Percentiles rank a stretch among this genome's conserved stretches.
Conservation (phyloP, 2,888 invertebrate species). For the Meandrusa payeni region DNA sequence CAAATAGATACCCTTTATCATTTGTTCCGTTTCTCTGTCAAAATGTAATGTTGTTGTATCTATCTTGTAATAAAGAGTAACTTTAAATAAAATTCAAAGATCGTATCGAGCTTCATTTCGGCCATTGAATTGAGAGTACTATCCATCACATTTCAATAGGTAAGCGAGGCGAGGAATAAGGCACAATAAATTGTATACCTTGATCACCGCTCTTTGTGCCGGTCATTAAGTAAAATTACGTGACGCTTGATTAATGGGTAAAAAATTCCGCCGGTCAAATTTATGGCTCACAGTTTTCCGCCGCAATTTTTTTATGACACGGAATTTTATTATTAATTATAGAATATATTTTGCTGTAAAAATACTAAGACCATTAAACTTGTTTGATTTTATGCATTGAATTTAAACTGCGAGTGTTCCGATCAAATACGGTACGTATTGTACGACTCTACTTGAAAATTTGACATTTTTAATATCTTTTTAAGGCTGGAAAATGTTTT, state of each 20-base stretch:
- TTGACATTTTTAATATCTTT: too few species aligned
- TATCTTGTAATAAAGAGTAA: too few species aligned
- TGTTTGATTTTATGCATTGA: too few species aligned
- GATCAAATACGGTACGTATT: too few species aligned
- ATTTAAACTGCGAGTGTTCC: too few species aligned
- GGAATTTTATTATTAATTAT: slow-evolving; percentile 5
- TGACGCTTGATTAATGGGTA: slow-evolving; percentile 18
- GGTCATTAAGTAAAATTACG: slow-evolving; percentile 24
- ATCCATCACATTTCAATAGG: slow-evolving; percentile 15
- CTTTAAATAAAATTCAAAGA: neutral
- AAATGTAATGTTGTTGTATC: too few species aligned
- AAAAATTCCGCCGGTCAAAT: slow-evolving; percentile 18
- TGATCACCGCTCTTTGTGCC: slow-evolving; percentile 19
- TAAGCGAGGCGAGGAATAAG: slow-evolving; percentile 4
- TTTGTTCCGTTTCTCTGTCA: too few species aligned
- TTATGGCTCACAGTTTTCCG: slow-evolving; percentile 17
- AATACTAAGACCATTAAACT: too few species aligned
- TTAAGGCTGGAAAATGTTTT: too few species aligned
- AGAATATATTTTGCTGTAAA: too few species aligned
- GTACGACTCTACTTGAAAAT: too few species aligned
- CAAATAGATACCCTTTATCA: too few species aligned
- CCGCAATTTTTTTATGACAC: slow-evolving; percentile 7
- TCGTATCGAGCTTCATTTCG: neutral
- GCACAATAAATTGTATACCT: slow-evolving; percentile 19
- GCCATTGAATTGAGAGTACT: neutral